Percentiles rank a stretch among this genome's conserved stretches.
These are phyloP conservation scores for Hydrotaea cyrtoneurina DNA, from an alignment of 2,888 invertebrate genomes.

Conservation along the genomic window DNA sequence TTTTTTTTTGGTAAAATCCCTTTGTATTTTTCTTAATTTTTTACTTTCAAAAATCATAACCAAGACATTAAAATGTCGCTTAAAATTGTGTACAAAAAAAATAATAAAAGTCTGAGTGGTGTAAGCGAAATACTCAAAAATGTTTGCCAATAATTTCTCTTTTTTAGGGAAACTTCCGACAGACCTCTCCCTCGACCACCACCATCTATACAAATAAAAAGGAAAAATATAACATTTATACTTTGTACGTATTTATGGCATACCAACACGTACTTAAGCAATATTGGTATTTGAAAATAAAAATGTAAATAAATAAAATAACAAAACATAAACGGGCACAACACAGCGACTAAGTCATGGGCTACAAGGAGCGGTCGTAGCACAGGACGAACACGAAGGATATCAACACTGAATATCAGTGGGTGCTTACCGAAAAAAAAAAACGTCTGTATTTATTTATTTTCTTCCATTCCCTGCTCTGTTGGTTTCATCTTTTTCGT, in stretches of 20 bases:
- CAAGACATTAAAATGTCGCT: no score
- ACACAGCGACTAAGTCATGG: background rate
- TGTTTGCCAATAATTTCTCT: background rate
- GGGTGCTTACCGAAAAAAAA: constrained; percentile 63
- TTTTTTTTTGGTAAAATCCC: no score
- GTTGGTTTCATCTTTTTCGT: background rate
- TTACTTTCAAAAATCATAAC: no score
- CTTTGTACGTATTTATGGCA: constrained; percentile 67
- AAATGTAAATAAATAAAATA: constrained; percentile 65
- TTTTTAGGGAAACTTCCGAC: background rate
- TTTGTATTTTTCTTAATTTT: no score
- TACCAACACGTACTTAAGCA: constrained; percentile 68
- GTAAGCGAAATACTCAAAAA: no score
- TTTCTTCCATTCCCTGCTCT: constrained; percentile 36
- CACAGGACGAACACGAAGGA: constrained; percentile 44
- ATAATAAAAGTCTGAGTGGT: no score
- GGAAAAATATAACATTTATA: constrained; percentile 75
- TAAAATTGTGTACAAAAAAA: no score
- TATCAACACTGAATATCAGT: constrained; percentile 63
- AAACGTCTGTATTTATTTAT: constrained; percentile 50
- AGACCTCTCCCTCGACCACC: background rate
- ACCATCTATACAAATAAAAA: constrained; percentile 31
- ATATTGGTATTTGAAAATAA: constrained; percentile 67
- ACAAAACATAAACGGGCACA: constrained; percentile 61
- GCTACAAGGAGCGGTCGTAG: background rate